Percentiles rank a stretch among this genome's conserved stretches.
Conservation (phyloP, 1,140 invertebrate genomes). For the Ostrea denselamellosa region DNA sequence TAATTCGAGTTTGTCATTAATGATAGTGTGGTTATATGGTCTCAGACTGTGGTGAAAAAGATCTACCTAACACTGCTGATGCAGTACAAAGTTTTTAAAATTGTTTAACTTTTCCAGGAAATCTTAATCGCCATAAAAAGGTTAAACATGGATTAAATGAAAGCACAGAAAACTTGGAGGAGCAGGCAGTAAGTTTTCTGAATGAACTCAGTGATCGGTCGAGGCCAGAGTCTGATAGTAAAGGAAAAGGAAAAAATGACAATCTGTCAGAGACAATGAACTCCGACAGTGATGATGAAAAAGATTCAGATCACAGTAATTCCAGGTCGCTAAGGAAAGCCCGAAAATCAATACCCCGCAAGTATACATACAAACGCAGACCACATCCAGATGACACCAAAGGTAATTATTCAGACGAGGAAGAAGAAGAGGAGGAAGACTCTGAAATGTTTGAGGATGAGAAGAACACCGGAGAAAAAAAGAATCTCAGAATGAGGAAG, state of each 20-base stretch:
- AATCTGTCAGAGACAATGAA: conserved; percentile 45
- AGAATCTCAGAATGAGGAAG: not conserved
- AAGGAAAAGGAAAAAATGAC: conserved; percentile 44
- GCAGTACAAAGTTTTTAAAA: not conserved
- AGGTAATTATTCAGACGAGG: conserved; percentile 34
- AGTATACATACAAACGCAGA: conserved; percentile 46
- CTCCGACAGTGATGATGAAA: conserved; percentile 45
- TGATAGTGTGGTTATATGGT: too few species aligned
- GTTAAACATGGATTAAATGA: conserved; percentile 76
- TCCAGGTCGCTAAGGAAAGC: conserved; percentile 58
- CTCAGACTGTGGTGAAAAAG: too few species aligned
- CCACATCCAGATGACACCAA: not conserved
- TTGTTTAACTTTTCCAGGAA: conserved; percentile 63
- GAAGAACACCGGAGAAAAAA: not conserved
- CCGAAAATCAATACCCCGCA: conserved; percentile 62
- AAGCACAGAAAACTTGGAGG: conserved; percentile 72
- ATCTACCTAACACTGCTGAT: too few species aligned
- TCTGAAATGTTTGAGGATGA: not conserved
- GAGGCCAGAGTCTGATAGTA: conserved; percentile 54
- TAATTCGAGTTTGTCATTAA: too few species aligned
- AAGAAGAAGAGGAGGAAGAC: conserved; percentile 5
- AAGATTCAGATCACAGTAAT: conserved; percentile 15
- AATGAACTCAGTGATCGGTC: conserved; percentile 66
- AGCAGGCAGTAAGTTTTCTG: conserved; percentile 72
- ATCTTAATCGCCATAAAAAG: conserved; percentile 76